phyloP scores from a whole-genome alignment of 2,888 invertebrate genomes.

The Autographa pulchrina region DNA sequence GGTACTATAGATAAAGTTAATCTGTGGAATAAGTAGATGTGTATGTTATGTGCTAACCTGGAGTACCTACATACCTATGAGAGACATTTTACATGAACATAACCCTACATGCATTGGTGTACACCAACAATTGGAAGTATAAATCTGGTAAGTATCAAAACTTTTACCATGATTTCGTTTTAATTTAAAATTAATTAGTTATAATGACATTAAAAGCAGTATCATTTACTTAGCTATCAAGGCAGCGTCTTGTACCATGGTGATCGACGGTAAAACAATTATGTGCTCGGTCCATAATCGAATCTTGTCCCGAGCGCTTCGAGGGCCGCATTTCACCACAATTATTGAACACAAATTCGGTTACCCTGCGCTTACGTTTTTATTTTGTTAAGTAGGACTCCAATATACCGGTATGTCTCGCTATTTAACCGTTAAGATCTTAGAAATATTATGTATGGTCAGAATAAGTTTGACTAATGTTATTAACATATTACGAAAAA shows the following conservation, averaged over 20 bases:
- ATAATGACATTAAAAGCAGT: slow-evolving; percentile 11
- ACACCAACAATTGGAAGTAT: too few species aligned
- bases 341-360: slow-evolving; percentile 81
- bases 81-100: too few species aligned
- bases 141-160: too few species aligned
- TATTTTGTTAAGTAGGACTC: slow-evolving; percentile 56
- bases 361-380: slow-evolving; percentile 65
- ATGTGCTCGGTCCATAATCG: slow-evolving; percentile 77
- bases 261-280: slow-evolving; percentile 85
- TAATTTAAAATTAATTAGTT: not conserved
- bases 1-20: too few species aligned
- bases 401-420: slow-evolving; percentile 11
- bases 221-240: slow-evolving; percentile 27
- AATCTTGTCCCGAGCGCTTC: slow-evolving; percentile 73
- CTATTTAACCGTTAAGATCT: not conserved
- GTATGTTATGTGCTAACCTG: too few species aligned
- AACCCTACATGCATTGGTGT: too few species aligned
- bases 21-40: too few species aligned
- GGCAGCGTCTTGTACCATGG: slow-evolving; percentile 54
- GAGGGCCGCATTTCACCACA: slow-evolving; percentile 75
- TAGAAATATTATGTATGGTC: not conserved
- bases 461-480: too few species aligned
- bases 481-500: too few species aligned
- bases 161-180: not conserved
- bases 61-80: too few species aligned